Evolutionary conservation across 1,140 invertebrate genomes (phyloP), one percentile per base, ranked within the genome.

Genomic region (Popillia japonica): DNA sequence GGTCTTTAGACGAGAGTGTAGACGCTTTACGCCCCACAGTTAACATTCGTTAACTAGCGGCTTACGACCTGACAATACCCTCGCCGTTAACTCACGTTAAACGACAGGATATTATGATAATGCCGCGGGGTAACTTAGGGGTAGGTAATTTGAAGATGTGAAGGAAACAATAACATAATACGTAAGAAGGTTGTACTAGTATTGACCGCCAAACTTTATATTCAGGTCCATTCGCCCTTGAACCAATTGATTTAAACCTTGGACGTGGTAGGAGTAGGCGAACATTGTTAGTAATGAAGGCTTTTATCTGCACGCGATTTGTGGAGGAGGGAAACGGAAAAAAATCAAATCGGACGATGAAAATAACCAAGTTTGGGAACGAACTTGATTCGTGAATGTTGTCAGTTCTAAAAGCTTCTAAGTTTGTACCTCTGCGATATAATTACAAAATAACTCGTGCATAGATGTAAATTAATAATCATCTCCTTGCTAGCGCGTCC

Each of bases 181-280:
- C 27, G 27, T 34, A 34, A 2, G 27, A 4, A 34, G 27, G 1
- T 7, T n/a, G 7, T 55, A n/a, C n/a, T 20, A 20, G 1, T 55
- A 55, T 55, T 55, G 48, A 55, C 48, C 48, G 17, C 17, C 17
- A 55, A 55, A 55, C 48, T 55, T 55, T 20, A 55, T 55, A 55
- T n/a, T 55, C 27, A 34, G 27, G 27, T 34, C 27, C 27, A 20
- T 55, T 20, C 17, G 48, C 17, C 48, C 48, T 55, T 55, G 48
- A 55, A 55, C 48, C 11, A 20, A 55, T 55, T 55, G 48, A 55
- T 55, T 55, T 20, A 55, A n/a, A 55, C 48, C 48, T 55, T 55
- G 48, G 48, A 55, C 48, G 11, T 55, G 11, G 48, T 20, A 55
- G 11, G 4, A 4, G 27, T 4, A 34, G 27, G 27, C 27, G 27